phyloP scores from a whole-genome alignment of 2,113 vertebrate genomes.

The Azemiops feae region DNA sequence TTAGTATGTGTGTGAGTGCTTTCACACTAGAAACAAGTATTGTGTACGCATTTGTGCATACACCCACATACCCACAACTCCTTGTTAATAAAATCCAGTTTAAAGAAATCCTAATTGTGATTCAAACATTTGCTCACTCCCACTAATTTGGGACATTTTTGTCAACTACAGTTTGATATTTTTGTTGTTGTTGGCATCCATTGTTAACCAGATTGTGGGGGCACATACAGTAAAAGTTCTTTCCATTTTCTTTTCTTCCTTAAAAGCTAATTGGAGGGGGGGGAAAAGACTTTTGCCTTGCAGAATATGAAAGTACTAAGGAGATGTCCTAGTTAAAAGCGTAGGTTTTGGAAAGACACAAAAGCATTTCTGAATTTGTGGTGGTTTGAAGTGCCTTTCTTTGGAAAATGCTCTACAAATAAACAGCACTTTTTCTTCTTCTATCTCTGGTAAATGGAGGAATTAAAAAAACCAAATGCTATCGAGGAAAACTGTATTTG shows the following conservation, averaged over 20 bases:
- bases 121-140: slow-evolving; percentile 26
- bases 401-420: not conserved
- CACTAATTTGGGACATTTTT: slow-evolving; percentile 22
- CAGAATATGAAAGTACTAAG: slow-evolving; percentile 17
- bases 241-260: not conserved
- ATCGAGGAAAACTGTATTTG: not conserved
- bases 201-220: not conserved
- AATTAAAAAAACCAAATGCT: not conserved
- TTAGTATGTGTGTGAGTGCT: not conserved
- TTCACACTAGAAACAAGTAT: not conserved
- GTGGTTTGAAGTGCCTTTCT: not conserved
- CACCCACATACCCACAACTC: not conserved
- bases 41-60: not conserved
- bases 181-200: not conserved
- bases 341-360: fast-evolving
- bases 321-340: not conserved
- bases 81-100: slow-evolving; percentile 5
- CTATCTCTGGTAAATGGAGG: not conserved
- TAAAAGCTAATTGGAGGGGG: not conserved
- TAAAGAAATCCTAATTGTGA: slow-evolving; percentile 30
- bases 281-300: not conserved
- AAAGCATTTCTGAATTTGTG: not conserved
- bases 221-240: not conserved
- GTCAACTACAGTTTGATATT: slow-evolving; percentile 6
- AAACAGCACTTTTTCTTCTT: not conserved